phyloP scores from a whole-genome alignment of 92 coral and sea anemone species.

The Palythoa grandis region DNA sequence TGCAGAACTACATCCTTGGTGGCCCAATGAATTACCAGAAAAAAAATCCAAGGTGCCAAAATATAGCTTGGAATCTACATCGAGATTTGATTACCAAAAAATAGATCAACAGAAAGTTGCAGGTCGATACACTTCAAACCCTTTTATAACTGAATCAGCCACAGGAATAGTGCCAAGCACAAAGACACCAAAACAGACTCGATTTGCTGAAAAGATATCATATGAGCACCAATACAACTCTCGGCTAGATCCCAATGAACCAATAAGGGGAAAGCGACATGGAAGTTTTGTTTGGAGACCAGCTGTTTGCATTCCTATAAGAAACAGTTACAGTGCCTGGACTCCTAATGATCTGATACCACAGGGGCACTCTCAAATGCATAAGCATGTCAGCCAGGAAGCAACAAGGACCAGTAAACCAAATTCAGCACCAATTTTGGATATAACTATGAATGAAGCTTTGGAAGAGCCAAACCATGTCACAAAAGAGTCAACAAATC shows the following conservation, averaged over 20 bases:
- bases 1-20: constrained; percentile 70
- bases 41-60: constrained; percentile 66
- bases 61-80: constrained; percentile 82
- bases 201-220: constrained; percentile 80
- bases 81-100: constrained; percentile 80
- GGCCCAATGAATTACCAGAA: constrained; percentile 85
- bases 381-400: neutral
- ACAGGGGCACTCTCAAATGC: neutral
- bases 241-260: constrained; percentile 88
- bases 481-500: neutral
- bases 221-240: constrained; percentile 96
- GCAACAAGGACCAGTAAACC: neutral
- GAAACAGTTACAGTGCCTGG: constrained; percentile 3
- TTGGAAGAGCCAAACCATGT: neutral
- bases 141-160: constrained; percentile 36
- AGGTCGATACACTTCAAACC: constrained; percentile 48
- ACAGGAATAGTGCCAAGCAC: constrained; percentile 48
- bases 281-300: constrained; percentile 94
- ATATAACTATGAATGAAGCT: neutral
- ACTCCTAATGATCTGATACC: neutral
- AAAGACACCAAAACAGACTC: constrained; percentile 12
- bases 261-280: constrained; percentile 89
- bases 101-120: constrained; percentile 37
- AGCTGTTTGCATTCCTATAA: constrained; percentile 46
- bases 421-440: constrained; percentile 1